Evolutionary conservation across 2,797 vertebrate species (phyloP), one percentile per base, ranked within the genome.

Genomic region (Ceryle rudis): DNA sequence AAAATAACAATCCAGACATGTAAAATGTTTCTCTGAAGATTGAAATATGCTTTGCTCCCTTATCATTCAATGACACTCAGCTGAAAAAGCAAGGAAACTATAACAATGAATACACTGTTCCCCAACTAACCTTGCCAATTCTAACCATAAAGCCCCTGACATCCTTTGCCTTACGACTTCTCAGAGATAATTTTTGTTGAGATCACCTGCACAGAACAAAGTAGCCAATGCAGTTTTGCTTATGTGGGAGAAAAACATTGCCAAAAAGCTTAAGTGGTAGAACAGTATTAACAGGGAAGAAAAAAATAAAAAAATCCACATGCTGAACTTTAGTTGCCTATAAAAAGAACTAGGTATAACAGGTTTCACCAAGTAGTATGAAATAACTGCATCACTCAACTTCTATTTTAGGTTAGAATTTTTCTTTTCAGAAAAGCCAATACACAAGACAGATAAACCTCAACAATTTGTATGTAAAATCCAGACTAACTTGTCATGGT

Each of bases 151-250:
- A 54, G 42, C 9, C 10, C 11, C 17, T 47, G 29, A 16, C 18
- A 35, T 13, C 14, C 23, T 77, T 37, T 46, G 20, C n/a, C 16
- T 61, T 60, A 71, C 6, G 18, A 0, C 10, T 35, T 61, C 41
- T 41, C 39, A 18, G 13, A 80, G 15, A 79, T 6, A 2, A 33
- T 9, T 57, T 67, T 20, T 13, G 31, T 3, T 37, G 15, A 52
- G 1, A 39, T 25, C 2, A 4, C 8, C 11, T 49, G 20, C 3
- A 22, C 3, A 5, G 35, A 88, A 52, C 2, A 4, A 19, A 2
- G 2, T 33, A 42, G 18, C 7, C 33, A 77, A 37, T 13, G 5
- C 9, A 57, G 5, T 19, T 46, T 47, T 55, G 4, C 14, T 35
- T 22, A 14, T 5, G 23, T 0, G 1, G 8, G 13, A 39, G 9